These are phyloP conservation scores for Sardina pilchardus DNA, from an alignment of 2,113 vertebrate genomes.

Conservation along the genomic window DNA sequence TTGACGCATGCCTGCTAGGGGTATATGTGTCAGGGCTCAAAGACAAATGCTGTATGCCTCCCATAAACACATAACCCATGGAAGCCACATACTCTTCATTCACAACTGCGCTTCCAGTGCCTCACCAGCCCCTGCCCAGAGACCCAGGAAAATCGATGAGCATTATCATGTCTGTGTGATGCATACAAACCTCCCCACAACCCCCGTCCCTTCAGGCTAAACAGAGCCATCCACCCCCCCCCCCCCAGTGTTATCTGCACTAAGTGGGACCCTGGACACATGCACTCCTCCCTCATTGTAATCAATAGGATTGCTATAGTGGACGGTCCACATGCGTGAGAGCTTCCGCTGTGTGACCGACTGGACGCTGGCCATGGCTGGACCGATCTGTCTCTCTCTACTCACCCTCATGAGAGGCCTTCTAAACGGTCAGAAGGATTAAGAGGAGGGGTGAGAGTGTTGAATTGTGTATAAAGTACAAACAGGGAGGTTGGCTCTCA, in stretches of 20 bases:
- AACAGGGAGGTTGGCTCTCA: background rate
- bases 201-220: background rate
- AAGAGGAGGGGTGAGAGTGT: background rate
- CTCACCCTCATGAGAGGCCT: too few relatives aligned
- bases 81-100: background rate
- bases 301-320: background rate
- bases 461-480: background rate
- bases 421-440: background rate
- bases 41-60: background rate
- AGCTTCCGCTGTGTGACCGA: background rate
- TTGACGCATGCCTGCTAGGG: background rate
- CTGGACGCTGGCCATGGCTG: too few relatives aligned
- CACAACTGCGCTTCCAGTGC: background rate
- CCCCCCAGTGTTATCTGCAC: background rate
- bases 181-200: background rate
- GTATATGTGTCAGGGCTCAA: background rate
- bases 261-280: background rate
- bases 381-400: too few relatives aligned
- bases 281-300: background rate
- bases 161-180: conserved; percentile 15
- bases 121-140: background rate
- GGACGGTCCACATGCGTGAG: background rate
- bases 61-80: background rate
- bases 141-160: conserved; percentile 1
- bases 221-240: background rate